Evolutionary conservation across 2,113 vertebrate species (phyloP).

Genomic region (Heliornis fulica): DNA sequence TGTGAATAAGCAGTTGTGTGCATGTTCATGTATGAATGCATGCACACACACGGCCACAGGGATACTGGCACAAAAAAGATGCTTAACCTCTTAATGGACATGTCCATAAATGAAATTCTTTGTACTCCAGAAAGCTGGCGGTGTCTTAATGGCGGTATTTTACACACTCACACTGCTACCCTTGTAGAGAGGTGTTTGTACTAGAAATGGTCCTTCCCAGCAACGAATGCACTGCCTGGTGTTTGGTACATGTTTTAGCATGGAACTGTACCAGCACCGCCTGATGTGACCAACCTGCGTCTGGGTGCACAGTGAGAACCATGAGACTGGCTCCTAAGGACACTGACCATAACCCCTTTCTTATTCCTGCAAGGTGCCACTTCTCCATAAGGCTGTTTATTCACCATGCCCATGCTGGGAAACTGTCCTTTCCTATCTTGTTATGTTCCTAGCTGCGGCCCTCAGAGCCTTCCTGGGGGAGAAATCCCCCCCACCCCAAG

Average conservation of each 20-base stretch:
- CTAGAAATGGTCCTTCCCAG: too few relatives aligned
- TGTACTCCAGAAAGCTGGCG: neutral
- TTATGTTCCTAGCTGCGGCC: neutral
- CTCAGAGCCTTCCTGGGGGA: neutral
- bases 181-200: neutral
- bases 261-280: fast-evolving
- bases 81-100: neutral
- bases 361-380: neutral
- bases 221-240: neutral
- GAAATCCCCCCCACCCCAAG: neutral
- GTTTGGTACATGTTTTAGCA: neutral
- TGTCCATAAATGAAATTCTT: neutral
- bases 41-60: neutral
- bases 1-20: neutral
- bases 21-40: fast-evolving
- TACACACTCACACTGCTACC: neutral
- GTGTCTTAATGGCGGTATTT: neutral
- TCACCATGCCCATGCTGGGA: neutral
- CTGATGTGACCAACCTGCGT: neutral
- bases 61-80: neutral
- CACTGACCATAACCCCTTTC: neutral
- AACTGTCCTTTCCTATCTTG: neutral
- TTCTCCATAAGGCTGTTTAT: neutral
- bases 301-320: neutral
- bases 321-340: neutral